These are phyloP conservation scores for Nomada lathburiana DNA, from an alignment of 2,888 invertebrate genomes.

Conservation along the genomic window DNA sequence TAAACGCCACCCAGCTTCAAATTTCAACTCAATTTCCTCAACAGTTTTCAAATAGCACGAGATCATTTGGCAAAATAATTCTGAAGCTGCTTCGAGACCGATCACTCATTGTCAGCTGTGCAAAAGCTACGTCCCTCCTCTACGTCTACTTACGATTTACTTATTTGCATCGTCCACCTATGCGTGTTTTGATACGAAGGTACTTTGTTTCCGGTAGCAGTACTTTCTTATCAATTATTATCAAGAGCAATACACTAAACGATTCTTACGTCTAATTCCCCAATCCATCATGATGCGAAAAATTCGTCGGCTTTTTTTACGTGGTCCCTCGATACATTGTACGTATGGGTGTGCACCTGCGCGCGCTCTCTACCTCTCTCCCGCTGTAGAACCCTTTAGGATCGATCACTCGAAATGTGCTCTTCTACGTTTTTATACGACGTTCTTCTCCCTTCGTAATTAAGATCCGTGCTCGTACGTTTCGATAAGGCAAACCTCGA, in stretches of 20 bases:
- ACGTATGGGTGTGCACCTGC: not conserved
- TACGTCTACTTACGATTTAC: no score
- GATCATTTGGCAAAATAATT: no score
- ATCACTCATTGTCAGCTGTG: no score
- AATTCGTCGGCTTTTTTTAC: slow-evolving; percentile 1
- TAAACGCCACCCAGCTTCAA: no score
- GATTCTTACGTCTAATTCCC: slow-evolving; percentile 89
- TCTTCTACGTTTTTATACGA: slow-evolving; percentile 20
- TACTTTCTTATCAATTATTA: not conserved
- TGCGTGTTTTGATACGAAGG: no score
- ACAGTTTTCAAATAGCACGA: no score
- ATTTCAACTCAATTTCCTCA: no score
- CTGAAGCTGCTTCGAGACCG: no score
- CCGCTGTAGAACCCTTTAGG: slow-evolving; percentile 26
- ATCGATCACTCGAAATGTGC: slow-evolving; percentile 27
- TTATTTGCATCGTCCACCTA: no score
- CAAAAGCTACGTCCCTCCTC: no score
- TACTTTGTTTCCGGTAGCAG: not conserved
- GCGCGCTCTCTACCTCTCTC: not conserved
- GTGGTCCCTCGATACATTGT: slow-evolving; percentile 30
- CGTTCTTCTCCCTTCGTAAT: not conserved
- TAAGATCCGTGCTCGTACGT: not conserved
- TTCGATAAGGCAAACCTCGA: no score
- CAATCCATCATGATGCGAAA: slow-evolving; percentile 89
- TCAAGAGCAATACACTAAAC: not conserved